Conservation (phyloP, 2,888 invertebrate species). For the Alentia gelatinosa region DNA sequence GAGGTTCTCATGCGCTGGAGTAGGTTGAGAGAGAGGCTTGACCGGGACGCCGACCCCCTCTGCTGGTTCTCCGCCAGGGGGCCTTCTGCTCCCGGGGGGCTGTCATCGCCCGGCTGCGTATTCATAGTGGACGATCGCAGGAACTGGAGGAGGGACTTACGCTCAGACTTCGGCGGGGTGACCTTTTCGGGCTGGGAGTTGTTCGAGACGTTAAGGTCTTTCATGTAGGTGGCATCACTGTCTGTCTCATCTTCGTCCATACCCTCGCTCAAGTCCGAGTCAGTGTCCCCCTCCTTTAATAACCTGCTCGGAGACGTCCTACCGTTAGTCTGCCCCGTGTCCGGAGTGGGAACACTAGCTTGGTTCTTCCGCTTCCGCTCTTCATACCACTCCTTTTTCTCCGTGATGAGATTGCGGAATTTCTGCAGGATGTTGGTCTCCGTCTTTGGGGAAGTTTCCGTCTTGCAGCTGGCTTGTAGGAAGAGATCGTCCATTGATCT, state of each 20-base stretch:
- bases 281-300: neutral
- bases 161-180: neutral
- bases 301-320: neutral
- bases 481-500: neutral
- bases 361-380: constrained; percentile 39
- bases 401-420: constrained; percentile 56
- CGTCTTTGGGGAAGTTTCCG: neutral
- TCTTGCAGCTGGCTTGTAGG: neutral
- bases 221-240: neutral
- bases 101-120: neutral
- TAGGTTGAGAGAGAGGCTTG: neutral
- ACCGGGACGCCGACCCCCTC: neutral
- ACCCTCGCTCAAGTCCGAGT: neutral
- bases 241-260: neutral
- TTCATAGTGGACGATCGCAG: constrained; percentile 27
- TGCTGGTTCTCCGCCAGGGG: neutral
- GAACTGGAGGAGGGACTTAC: constrained; percentile 10
- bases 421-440: constrained; percentile 49
- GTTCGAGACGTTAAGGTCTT: neutral
- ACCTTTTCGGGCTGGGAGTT: neutral
- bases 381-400: constrained; percentile 59
- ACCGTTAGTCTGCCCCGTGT: neutral
- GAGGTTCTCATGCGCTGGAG: neutral
- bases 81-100: neutral
- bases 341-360: neutral